Evolutionary conservation across 2,113 vertebrate species (phyloP).

Genomic region (Phocoena phocoena): DNA sequence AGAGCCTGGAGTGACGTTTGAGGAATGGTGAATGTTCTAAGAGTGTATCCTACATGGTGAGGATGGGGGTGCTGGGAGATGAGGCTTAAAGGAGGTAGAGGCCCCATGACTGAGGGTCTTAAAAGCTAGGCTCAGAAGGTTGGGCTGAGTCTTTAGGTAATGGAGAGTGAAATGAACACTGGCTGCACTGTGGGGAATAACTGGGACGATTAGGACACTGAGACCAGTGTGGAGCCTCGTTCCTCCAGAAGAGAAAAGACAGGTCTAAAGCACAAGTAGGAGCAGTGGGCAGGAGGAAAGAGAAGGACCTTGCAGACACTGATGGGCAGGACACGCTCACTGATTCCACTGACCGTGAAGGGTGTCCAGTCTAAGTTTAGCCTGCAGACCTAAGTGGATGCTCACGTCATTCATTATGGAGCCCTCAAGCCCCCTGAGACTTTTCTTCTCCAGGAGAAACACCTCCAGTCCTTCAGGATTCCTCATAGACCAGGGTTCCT

Average conservation of each 20-base stretch:
- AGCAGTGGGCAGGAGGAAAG: neutral
- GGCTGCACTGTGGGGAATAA: no score
- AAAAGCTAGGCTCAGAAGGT: neutral
- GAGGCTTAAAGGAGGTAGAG: neutral
- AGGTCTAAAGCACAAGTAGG: neutral
- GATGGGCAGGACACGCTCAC: neutral
- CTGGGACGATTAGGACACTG: neutral
- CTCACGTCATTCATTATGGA: fast-evolving
- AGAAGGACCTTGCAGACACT: neutral
- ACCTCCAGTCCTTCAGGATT: neutral
- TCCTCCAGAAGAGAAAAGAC: neutral
- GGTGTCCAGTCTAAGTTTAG: neutral
- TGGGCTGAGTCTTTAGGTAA: neutral
- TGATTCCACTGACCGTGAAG: neutral
- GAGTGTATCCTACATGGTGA: neutral
- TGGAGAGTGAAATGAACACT: neutral
- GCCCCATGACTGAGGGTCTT: neutral
- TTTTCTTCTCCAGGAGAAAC: neutral
- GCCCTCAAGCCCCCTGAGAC: no score
- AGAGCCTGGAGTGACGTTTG: no score
- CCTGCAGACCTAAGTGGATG: neutral
- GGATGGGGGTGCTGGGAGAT: no score
- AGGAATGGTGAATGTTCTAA: neutral
- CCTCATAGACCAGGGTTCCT: neutral
- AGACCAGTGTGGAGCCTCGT: neutral